Percentiles rank a stretch among this genome's conserved stretches.
Conservation (phyloP, 2,797 vertebrate species). For the Danio kyathit region DNA sequence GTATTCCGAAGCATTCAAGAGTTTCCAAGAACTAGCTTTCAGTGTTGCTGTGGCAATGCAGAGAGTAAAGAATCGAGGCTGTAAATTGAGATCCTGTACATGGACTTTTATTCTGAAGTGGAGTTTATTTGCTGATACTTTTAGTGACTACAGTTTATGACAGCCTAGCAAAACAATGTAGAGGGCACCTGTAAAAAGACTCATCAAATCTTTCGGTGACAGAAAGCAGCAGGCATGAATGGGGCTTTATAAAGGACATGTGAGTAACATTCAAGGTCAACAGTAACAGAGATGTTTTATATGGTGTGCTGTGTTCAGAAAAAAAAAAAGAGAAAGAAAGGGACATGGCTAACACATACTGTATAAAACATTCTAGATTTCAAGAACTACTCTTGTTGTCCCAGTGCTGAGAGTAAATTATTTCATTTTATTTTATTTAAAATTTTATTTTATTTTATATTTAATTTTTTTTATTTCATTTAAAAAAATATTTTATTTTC, state of each 20-base stretch:
- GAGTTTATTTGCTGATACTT: neutral
- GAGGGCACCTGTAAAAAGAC: constrained; percentile 49
- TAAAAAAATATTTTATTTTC: too few species aligned
- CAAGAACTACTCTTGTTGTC: neutral
- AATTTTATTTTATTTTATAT: too few species aligned
- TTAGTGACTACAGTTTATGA: constrained; percentile 50
- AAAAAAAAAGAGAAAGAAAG: neutral
- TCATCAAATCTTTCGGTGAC: constrained; percentile 38
- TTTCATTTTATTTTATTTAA: too few species aligned
- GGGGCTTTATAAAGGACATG: neutral
- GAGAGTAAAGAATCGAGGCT: neutral
- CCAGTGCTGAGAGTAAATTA: neutral
- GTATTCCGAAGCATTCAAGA: neutral
- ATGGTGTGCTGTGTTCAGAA: neutral
- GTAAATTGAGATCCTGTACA: neutral
- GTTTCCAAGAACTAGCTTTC: neutral
- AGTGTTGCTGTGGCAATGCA: neutral
- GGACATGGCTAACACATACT: neutral
- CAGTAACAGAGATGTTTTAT: neutral
- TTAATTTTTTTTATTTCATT: too few species aligned
- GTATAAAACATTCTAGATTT: neutral
- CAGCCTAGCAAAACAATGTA: constrained; percentile 51
- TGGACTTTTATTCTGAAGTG: too few species aligned
- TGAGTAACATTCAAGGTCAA: constrained; percentile 9
- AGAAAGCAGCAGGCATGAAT: constrained; percentile 1